phyloP scores from a whole-genome alignment of 2,113 vertebrate genomes.

The Anolis carolinensis region DNA sequence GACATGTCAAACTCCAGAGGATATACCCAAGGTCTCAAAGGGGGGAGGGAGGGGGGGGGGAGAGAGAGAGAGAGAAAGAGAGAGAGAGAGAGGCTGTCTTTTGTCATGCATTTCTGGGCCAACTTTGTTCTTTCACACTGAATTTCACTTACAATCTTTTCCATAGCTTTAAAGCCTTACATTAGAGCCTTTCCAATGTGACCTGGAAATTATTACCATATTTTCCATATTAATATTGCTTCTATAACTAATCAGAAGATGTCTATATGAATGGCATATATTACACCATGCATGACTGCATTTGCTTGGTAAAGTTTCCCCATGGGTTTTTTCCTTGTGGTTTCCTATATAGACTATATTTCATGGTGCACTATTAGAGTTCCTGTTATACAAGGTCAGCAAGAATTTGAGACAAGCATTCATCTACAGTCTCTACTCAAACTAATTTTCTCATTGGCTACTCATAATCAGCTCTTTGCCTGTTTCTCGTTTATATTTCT shows the following conservation, averaged over 20 bases:
- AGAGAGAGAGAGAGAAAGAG: too few species aligned
- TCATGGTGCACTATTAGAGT: constrained; percentile 13
- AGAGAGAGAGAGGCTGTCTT: too few species aligned
- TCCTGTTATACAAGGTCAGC: constrained; percentile 25
- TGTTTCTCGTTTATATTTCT: constrained; percentile 20
- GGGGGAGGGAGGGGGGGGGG: too few species aligned
- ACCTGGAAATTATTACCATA: background rate
- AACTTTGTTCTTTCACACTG: background rate
- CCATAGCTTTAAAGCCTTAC: background rate
- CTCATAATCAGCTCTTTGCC: constrained; percentile 18
- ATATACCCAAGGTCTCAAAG: background rate
- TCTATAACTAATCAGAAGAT: background rate
- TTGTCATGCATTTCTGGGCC: background rate
- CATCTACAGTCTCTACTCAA: constrained; percentile 47
- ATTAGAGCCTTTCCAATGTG: background rate
- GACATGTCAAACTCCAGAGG: too few species aligned
- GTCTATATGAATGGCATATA: background rate
- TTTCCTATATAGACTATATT: constrained; percentile 15
- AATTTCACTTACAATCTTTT: background rate
- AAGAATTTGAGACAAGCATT: constrained; percentile 25
- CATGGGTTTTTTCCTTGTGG: background rate
- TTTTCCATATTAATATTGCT: too few species aligned
- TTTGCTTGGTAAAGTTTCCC: constrained; percentile 1
- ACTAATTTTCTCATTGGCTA: constrained; percentile 42
- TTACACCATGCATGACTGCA: background rate